phyloP scores from a whole-genome alignment of 1,140 invertebrate species.

The Apis laboriosa region DNA sequence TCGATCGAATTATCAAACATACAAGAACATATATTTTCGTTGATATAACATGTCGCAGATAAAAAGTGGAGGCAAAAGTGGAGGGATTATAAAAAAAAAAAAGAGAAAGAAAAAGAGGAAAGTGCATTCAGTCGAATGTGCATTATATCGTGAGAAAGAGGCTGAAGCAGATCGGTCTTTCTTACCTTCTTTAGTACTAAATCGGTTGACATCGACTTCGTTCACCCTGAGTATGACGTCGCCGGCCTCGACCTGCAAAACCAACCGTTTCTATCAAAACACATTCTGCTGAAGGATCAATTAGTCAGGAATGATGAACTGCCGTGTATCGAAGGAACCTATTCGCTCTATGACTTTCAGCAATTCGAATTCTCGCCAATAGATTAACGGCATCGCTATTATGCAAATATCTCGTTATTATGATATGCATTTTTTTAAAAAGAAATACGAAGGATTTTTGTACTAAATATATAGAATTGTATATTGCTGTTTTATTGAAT shows the following conservation, averaged over 20 bases:
- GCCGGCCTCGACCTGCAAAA: constrained; percentile 92
- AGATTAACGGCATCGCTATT: not conserved
- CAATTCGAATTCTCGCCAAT: not conserved
- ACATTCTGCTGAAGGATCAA: constrained; percentile 47
- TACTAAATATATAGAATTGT: too few relatives aligned
- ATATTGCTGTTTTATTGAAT: too few relatives aligned
- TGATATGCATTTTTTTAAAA: not conserved
- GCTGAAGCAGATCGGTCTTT: constrained; percentile 38
- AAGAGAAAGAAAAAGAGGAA: not conserved
- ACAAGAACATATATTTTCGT: not conserved
- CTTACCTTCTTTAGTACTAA: constrained; percentile 94
- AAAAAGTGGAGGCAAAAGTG: not conserved
- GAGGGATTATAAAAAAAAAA: too few relatives aligned
- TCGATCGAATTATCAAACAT: not conserved
- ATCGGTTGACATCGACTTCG: constrained; percentile 93
- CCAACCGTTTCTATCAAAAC: constrained; percentile 60
- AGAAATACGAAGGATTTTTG: too few relatives aligned
- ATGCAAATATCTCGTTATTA: not conserved
- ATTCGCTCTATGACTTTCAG: not conserved
- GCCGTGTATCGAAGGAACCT: not conserved
- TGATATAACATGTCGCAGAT: not conserved
- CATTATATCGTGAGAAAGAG: constrained; percentile 15
- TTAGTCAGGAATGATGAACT: constrained; percentile 42
- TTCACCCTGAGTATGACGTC: constrained; percentile 96
- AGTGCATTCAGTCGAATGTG: constrained; percentile 14